phyloP scores from a whole-genome alignment of 2,113 vertebrate species.

The Leucosticte australis region DNA sequence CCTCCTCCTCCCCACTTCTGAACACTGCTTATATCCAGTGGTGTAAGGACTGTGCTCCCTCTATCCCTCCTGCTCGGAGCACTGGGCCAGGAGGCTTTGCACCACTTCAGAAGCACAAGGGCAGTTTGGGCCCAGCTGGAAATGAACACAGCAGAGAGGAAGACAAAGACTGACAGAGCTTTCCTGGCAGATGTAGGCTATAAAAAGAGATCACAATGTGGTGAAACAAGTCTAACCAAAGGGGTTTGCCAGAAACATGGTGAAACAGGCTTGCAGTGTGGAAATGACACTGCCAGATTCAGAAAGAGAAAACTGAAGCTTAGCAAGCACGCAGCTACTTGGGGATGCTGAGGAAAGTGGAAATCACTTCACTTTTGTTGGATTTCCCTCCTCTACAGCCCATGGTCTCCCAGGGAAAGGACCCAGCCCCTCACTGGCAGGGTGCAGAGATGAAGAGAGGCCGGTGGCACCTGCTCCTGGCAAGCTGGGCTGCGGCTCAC shows the following conservation, averaged over 20 bases:
- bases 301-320: not conserved
- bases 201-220: not conserved
- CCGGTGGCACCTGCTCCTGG: not conserved
- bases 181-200: constrained; percentile 7
- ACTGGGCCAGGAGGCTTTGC: not conserved
- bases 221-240: constrained; percentile 33
- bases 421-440: not conserved
- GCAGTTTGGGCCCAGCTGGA: not conserved
- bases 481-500: not conserved
- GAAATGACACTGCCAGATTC: not conserved
- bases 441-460: not conserved
- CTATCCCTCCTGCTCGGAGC: not conserved
- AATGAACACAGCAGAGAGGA: not conserved
- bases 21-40: not conserved
- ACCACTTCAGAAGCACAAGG: not conserved
- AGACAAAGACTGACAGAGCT: not conserved
- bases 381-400: not conserved
- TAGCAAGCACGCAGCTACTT: not conserved
- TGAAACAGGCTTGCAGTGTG: not conserved
- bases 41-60: accelerated
- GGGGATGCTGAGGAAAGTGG: not conserved
- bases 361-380: not conserved
- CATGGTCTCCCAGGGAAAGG: not conserved
- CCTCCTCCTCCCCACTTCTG: not conserved
- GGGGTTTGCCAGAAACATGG: not conserved